A percentile compares a stretch with the other conserved stretches of the same genome.
phyloP scores from a whole-genome alignment of 1,140 invertebrate genomes.

The Phocides pigmalion region DNA sequence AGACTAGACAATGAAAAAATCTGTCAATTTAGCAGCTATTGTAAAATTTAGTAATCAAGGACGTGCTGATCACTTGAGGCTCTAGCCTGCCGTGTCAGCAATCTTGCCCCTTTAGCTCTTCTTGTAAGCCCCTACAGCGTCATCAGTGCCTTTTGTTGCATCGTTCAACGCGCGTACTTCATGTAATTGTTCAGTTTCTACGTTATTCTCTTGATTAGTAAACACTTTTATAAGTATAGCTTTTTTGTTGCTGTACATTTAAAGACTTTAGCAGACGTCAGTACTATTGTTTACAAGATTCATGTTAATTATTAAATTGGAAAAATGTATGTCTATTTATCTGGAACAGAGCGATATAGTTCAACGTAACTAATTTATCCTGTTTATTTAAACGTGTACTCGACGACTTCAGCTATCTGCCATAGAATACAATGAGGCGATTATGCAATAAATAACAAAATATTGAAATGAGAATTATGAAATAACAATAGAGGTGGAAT shows the following conservation, averaged over 20 bases:
- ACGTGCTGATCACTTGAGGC: not conserved
- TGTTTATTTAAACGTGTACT: no score
- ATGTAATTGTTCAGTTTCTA: constrained; percentile 25
- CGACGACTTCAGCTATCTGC: no score
- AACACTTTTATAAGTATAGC: not conserved
- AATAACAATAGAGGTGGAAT: not conserved
- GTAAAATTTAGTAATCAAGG: constrained; percentile 22
- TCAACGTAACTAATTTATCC: no score
- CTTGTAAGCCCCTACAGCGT: not conserved
- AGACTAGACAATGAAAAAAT: constrained; percentile 18
- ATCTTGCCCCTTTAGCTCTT: constrained; percentile 8
- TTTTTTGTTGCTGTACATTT: not conserved
- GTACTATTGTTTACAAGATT: not conserved
- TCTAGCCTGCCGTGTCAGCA: constrained; percentile 4
- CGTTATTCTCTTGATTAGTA: constrained; percentile 11
- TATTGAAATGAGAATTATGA: not conserved
- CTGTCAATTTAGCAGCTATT: constrained; percentile 26
- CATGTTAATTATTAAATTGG: no score
- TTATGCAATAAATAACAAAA: not conserved
- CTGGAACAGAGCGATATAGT: no score
- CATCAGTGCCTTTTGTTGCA: constrained; percentile 14
- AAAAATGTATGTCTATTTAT: no score
- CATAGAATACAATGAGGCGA: no score
- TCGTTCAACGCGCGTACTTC: constrained; percentile 4
- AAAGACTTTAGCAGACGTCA: not conserved